Evolutionary conservation across 2,888 invertebrate species (phyloP), one percentile per base, ranked within the genome.

Genomic region (Barypeithes pellucidus): DNA sequence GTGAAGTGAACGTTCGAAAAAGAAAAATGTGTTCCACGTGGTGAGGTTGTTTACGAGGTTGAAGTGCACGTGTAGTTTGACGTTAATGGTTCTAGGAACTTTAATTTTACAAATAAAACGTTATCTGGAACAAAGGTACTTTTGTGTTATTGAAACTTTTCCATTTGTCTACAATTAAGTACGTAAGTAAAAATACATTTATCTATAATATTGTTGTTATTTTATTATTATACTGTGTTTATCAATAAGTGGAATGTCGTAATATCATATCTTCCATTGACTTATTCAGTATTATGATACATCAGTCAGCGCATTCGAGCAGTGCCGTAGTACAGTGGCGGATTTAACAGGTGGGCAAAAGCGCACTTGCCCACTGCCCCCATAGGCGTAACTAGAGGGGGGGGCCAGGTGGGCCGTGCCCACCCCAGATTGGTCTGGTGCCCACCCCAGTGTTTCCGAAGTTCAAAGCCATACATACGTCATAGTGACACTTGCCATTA

Each of bases 11-110:
- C 16, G 62, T 12, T 59, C 16, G 24, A 33, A 36, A 11, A 11
- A 59, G 57, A 18, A 63, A 63, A 63, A 62, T 33, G 39, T 12
- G 45, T 47, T 41, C 45, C 71, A 65, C 69, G 69, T 69, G 62
- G 62, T 63, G 43, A 12, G n/a, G 0, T 69, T 69, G 69, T 69
- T 69, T 69, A 57, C 54, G 33, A n/a, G 33, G 18, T 9, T 3
- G 11, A 16, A 33, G 33, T 57, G 33, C 54, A 57, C 54, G 54
- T 57, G 54, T 24, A 9, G 16, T 33, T 18, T 57, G 54, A 57
- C 54, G 18, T 33, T 57, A 57, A n/a, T 52, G 52, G 52, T 8
- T 52, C n/a, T 11, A 5, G 1, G 9, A 52, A 29, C 5, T 52
- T 14, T 12, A 52, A 29, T 50, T 22, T n/a, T 2, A 52, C 29